A percentile compares a stretch with the other conserved stretches of the same genome.
These are phyloP conservation scores for Telmatherina bonti DNA, from an alignment of 2,797 vertebrate genomes.

Conservation along the genomic window DNA sequence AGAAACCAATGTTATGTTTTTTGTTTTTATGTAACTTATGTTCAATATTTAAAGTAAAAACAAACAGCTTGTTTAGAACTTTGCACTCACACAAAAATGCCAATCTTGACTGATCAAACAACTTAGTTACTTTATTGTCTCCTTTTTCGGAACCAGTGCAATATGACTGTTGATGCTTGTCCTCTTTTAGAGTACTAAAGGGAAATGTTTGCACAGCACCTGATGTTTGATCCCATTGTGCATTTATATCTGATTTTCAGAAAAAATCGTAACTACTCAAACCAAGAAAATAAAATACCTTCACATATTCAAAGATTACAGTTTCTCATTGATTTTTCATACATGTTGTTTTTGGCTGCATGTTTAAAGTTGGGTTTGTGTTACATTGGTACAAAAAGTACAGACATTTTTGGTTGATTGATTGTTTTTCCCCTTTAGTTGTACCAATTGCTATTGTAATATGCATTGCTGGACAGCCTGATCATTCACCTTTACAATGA, in stretches of 20 bases:
- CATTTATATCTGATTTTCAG: constrained; percentile 53
- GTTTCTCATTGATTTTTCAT: neutral
- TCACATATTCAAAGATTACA: constrained; percentile 32
- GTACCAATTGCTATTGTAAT: too few relatives aligned
- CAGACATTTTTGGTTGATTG: neutral
- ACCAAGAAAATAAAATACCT: constrained; percentile 66
- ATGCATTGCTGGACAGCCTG: neutral
- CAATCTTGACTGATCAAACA: constrained; percentile 30
- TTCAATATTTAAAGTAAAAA: constrained; percentile 35
- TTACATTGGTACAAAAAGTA: neutral
- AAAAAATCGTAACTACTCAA: constrained; percentile 22
- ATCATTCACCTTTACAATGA: neutral
- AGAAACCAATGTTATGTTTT: constrained; percentile 11
- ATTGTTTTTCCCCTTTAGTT: neutral
- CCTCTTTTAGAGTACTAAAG: constrained; percentile 41
- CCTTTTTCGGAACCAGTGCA: constrained; percentile 45
- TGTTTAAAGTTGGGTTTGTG: neutral
- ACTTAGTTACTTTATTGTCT: constrained; percentile 17
- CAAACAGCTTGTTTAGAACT: constrained; percentile 30
- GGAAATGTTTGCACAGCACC: constrained; percentile 59
- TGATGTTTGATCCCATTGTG: constrained; percentile 51
- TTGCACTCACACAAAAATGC: constrained; percentile 25
- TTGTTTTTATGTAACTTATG: constrained; percentile 33
- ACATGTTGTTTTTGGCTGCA: neutral
- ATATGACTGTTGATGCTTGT: constrained; percentile 53